These are phyloP conservation scores for Uloborus plumipes DNA, from an alignment of 2,888 invertebrate species.

Conservation along the genomic window DNA sequence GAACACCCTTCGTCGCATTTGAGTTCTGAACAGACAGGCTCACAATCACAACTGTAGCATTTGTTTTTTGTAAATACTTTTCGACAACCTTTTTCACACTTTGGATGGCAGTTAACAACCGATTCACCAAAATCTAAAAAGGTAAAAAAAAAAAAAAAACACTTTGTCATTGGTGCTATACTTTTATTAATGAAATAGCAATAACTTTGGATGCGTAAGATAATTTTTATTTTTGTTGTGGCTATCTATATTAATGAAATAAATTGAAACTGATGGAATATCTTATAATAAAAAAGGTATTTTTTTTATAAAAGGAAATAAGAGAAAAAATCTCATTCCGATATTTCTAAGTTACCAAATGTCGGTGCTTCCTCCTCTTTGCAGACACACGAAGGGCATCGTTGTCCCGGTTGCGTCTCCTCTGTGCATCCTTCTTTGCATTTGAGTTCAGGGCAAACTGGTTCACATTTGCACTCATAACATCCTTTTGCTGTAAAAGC, in stretches of 20 bases:
- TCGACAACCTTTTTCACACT: neutral
- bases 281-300: too few species aligned
- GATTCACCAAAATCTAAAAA: too few species aligned
- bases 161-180: too few species aligned
- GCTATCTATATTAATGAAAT: too few species aligned
- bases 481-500: slow-evolving; percentile 2
- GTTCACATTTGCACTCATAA: slow-evolving; percentile 36
- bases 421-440: slow-evolving; percentile 18
- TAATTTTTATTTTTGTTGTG: too few species aligned
- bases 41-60: slow-evolving; percentile 43
- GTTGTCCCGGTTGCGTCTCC: slow-evolving; percentile 9
- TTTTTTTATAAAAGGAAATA: too few species aligned
- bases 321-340: too few species aligned
- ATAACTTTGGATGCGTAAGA: too few species aligned
- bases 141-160: too few species aligned
- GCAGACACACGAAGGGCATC: slow-evolving; percentile 24
- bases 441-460: slow-evolving; percentile 4
- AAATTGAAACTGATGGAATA: too few species aligned
- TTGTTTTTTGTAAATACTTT: neutral
- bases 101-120: neutral
- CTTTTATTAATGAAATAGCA: too few species aligned
- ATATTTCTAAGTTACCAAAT: too few species aligned
- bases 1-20: slow-evolving; percentile 22
- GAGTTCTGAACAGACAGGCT: neutral
- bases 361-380: neutral